Evolutionary conservation across 2,888 invertebrate species (phyloP).

Genomic region (Mesorhabditis spiculigera): DNA sequence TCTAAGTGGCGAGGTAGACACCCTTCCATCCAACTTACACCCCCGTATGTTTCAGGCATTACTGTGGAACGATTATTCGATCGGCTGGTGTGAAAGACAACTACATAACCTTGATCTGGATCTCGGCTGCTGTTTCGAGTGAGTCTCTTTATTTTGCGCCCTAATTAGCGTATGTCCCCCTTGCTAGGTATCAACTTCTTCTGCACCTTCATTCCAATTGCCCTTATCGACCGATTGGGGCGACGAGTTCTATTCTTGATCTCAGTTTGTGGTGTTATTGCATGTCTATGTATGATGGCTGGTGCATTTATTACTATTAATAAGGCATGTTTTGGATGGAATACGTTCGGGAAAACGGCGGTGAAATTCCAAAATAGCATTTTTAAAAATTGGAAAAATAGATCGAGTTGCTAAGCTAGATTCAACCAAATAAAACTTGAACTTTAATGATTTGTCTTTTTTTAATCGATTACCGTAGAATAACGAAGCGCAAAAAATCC

Average conservation of each 20-base stretch:
- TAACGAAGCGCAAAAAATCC: no score
- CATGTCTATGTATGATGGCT: constrained; percentile 40
- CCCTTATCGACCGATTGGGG: constrained; percentile 63
- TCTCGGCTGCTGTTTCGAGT: constrained; percentile 59
- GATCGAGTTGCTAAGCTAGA: no score
- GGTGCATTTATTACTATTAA: constrained; percentile 41
- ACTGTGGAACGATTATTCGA: constrained; percentile 64
- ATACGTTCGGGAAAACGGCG: no score
- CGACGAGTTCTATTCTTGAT: constrained; percentile 56
- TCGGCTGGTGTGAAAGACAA: constrained; percentile 61
- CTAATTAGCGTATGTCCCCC: neutral
- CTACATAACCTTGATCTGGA: constrained; percentile 63
- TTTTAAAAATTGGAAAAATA: no score
- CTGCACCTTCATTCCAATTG: constrained; percentile 62
- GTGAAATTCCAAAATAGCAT: no score
- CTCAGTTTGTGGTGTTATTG: constrained; percentile 36
- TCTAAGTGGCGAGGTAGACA: no score
- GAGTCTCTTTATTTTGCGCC: constrained; percentile 5
- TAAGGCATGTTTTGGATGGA: constrained; percentile 26
- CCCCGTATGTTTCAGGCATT: constrained; percentile 60
- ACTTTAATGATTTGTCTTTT: no score
- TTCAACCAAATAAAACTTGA: no score
- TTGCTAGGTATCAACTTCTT: constrained; percentile 60
- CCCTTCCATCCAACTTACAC: no score
- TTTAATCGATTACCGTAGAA: no score